Evolutionary conservation across 53 echinoderm and acorn worm genomes (phyloP), one percentile per base, ranked within the genome.

Genomic region (Apostichopus leukothele): DNA sequence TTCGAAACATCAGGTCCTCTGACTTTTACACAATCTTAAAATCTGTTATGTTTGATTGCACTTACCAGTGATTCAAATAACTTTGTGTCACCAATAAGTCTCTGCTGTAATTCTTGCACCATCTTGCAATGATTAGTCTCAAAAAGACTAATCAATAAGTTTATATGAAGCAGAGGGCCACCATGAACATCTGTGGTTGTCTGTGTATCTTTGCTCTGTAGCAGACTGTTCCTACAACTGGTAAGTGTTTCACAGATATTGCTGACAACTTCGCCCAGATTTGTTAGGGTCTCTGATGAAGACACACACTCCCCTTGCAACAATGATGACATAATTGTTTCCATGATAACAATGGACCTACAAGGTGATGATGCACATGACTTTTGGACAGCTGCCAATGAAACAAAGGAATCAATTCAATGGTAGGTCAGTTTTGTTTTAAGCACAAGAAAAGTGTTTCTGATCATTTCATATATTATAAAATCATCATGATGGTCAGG

Each of bases 61-160:
- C 81, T 54, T 55, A 81, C 81, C 57, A 81, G 23, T 54, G 81
- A 54, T 10, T 81, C 22, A 22, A 81, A 81, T 11, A 81, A 16
- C 81, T 55, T 59, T 19, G 18, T 22, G n/a, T 81, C 11, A 55
- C 22, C 16, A 53, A 81, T 59, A 13, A 81, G 55, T 13, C 54
- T 55, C 19, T 51, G 21, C 60, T 81, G 81, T 5, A 81, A 8
- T 13, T 81, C 59, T 81, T 55, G 19, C 12, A 81, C n/a, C 22
- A 7, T 59, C 19, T 59, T 81, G 22, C 81, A 81, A 81, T 54
- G 54, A 21, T 54, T 9, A 53, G 55, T 10, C 10, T 54, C 21
- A 10, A 81, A 54, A 59, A 81, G 22, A 54, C 54, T 54, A n/a
- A 20, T 13, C 22, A 81, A 57, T 5, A 25, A 22, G 59, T 59